phyloP scores from a whole-genome alignment of 2,888 invertebrate species.

The Eugnorisma glareosa region DNA sequence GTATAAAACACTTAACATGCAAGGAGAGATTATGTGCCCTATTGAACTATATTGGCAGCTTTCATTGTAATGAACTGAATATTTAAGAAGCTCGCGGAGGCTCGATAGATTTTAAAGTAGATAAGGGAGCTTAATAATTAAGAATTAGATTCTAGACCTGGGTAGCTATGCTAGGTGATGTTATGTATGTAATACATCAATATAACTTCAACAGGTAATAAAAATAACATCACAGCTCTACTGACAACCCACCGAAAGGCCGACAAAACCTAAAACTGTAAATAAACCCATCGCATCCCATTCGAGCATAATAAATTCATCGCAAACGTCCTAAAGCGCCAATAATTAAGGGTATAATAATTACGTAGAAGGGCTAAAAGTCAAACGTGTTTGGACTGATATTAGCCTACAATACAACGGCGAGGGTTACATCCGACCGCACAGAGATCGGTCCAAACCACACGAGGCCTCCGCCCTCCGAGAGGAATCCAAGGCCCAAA shows the following conservation, averaged over 20 bases:
- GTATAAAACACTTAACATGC: constrained; percentile 64
- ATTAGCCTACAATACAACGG: constrained; percentile 71
- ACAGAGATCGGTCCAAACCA: constrained; percentile 76
- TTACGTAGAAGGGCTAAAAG: constrained; percentile 73
- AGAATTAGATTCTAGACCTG: constrained; percentile 7
- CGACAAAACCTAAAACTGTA: constrained; percentile 38
- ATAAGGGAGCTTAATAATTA: constrained; percentile 19
- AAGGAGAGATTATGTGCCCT: constrained; percentile 59
- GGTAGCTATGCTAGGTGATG: not conserved
- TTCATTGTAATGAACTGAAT: constrained; percentile 45
- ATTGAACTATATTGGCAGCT: constrained; percentile 60
- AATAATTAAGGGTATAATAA: constrained; percentile 72
- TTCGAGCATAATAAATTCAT: constrained; percentile 53
- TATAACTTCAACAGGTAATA: constrained; percentile 27
- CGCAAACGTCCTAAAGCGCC: constrained; percentile 57
- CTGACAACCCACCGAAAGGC: not conserved
- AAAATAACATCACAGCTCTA: constrained; percentile 10
- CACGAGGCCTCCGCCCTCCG: constrained; percentile 67
- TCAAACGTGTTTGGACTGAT: constrained; percentile 76
- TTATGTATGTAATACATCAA: not conserved
- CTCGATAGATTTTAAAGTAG: constrained; percentile 47
- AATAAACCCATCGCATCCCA: constrained; percentile 52
- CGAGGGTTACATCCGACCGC: constrained; percentile 74
- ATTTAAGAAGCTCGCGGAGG: constrained; percentile 40
- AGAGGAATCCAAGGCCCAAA: constrained; percentile 45